These are phyloP conservation scores for Miichthys miiuy DNA, from an alignment of 2,797 vertebrate species.

Conservation along the genomic window DNA sequence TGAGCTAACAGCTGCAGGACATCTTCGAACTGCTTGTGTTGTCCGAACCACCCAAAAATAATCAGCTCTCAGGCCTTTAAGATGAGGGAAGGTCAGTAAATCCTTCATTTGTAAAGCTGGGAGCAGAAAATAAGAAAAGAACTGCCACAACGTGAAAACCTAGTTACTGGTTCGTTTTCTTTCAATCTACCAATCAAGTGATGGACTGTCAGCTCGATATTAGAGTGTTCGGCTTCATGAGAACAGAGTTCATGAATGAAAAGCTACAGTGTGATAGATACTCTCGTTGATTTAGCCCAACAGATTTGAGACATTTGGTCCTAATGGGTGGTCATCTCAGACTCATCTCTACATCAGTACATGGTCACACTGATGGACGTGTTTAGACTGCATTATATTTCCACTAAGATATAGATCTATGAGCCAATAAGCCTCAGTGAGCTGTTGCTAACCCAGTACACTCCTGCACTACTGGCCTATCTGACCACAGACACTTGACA, in stretches of 20 bases:
- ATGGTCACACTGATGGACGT: not conserved
- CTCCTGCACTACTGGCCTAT: conserved; percentile 29
- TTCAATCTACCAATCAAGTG: not conserved
- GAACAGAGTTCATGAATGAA: not conserved
- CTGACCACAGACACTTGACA: conserved; percentile 67
- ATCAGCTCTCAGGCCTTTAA: not conserved
- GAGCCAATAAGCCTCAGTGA: conserved; percentile 19
- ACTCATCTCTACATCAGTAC: not conserved
- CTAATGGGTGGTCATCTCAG: not conserved
- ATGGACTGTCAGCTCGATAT: not conserved
- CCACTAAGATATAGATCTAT: not conserved
- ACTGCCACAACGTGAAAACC: not conserved
- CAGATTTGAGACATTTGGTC: not conserved
- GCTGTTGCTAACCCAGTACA: not conserved
- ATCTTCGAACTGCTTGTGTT: not conserved
- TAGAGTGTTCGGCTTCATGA: not conserved
- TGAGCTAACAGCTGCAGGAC: not conserved
- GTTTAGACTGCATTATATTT: not conserved
- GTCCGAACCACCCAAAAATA: not conserved
- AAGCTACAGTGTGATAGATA: not conserved
- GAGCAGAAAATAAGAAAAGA: not conserved
- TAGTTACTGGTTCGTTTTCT: not conserved
- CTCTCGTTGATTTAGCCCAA: not conserved
- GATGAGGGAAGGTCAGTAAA: not conserved
- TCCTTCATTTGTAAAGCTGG: not conserved